Evolutionary conservation across 2,888 invertebrate species (phyloP).

Genomic region (Tupiocoris notatus): DNA sequence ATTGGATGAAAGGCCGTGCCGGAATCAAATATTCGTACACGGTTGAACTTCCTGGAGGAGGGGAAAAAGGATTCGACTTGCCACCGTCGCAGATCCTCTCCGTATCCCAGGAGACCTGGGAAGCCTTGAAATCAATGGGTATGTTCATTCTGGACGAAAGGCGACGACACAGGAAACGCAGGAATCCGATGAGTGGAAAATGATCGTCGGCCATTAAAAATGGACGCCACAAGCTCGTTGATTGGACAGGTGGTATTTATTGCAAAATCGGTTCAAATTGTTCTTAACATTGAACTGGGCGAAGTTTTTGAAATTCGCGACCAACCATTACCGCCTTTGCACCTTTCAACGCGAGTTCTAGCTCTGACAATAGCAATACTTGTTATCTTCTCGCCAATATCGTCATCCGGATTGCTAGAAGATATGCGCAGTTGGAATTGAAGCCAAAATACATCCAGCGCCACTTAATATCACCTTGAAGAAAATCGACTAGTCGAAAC

Average conservation of each 20-base stretch:
- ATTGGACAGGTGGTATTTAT: neutral
- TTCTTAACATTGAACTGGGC: neutral
- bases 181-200: neutral
- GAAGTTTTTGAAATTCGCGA: too few species aligned
- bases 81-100: conserved; percentile 53
- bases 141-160: conserved; percentile 34
- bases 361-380: too few species aligned
- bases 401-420: neutral
- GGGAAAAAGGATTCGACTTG: conserved; percentile 47
- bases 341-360: too few species aligned
- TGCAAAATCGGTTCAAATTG: neutral
- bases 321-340: too few species aligned
- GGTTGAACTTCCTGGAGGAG: conserved; percentile 56
- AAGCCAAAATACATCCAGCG: too few species aligned
- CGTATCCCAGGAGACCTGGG: conserved; percentile 44
- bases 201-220: neutral
- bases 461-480: too few species aligned
- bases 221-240: too few species aligned
- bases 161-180: conserved; percentile 7
- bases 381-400: too few species aligned
- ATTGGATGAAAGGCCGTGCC: conserved; percentile 47
- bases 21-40: conserved; percentile 53
- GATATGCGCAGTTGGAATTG: neutral
- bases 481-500: too few species aligned
- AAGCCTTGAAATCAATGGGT: conserved; percentile 43